A percentile compares a stretch with the other conserved stretches of the same genome.
Evolutionary conservation across 2,888 invertebrate species (phyloP).

Genomic region (Himalopsyche japonica): DNA sequence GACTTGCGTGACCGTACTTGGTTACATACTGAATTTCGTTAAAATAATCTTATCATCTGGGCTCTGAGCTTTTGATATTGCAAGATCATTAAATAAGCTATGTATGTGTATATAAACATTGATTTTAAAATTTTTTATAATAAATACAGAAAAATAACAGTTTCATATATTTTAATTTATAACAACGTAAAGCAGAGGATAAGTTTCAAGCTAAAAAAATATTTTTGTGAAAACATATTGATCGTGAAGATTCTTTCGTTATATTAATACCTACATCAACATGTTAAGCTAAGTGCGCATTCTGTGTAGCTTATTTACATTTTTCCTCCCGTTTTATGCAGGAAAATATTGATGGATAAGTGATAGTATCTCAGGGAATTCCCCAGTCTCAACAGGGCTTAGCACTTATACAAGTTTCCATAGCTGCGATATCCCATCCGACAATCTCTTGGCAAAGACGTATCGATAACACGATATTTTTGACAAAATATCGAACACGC

Average conservation of each 20-base stretch:
- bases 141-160: too few species aligned
- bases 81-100: too few species aligned
- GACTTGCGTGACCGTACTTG: too few species aligned
- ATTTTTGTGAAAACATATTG: too few species aligned
- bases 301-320: constrained; percentile 34
- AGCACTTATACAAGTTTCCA: constrained; percentile 52
- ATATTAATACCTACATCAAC: neutral
- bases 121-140: too few species aligned
- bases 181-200: too few species aligned
- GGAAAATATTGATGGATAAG: constrained; percentile 61
- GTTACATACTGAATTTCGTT: too few species aligned
- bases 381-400: constrained; percentile 57
- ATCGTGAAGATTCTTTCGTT: neutral
- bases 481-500: neutral
- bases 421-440: neutral
- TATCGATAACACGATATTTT: neutral
- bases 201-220: too few species aligned
- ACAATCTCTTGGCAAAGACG: neutral
- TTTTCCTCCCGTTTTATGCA: constrained; percentile 49
- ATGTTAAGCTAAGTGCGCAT: constrained; percentile 2
- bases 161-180: too few species aligned
- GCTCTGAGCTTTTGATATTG: too few species aligned
- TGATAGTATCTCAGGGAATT: constrained; percentile 54
- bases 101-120: too few species aligned
- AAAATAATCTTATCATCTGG: too few species aligned